Evolutionary conservation across 2,797 vertebrate genomes (phyloP), one percentile per base, ranked within the genome.

Genomic region (Chanos chanos): DNA sequence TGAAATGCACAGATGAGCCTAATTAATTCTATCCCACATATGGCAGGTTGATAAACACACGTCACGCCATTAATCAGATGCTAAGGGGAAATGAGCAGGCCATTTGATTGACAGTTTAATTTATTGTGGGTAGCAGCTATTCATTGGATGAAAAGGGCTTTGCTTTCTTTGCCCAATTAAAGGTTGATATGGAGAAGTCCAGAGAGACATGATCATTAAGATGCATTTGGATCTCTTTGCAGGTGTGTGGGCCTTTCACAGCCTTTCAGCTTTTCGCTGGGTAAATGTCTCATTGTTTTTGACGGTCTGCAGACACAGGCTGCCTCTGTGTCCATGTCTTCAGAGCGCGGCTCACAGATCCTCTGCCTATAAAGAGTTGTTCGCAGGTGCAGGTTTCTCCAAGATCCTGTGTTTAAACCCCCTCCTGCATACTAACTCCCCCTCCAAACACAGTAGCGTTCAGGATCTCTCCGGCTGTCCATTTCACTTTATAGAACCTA

Each of bases 1-100:
- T 79, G 73, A 78, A 77, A 79, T 67, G 69, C 27, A 54, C 70
- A 76, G 78, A 87, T 74, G 79, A 77, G 71, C 79, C 82, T 89
- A 92, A 93, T 92, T 87, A 91, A 90, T 92, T 86, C 85, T 69
- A 66, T 86, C 86, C 75, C 59, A 59, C 87, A 81, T 75, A 77
- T 72, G 82, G 86, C 79, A 82, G 67, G 67, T 85, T 88, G 86
- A 90, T 84, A 91, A 87, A 90, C 83, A 84, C 84, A 85, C 78
- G 86, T 83, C 80, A 81, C 80, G 70, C 72, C 75, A 83, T 87
- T 90, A 91, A 90, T 90, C 87, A 89, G 78, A 70, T 80, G 83
- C 76, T 30, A 54, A 24, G 47, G 75, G 82, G 85, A 87, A 80
- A 79, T 67, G 64, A 78, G 69, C 75, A 82, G 87, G 27, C 18